Evolutionary conservation across 2,888 invertebrate genomes (phyloP), one percentile per base, ranked within the genome.

Genomic region (Leptinotarsa juncta): DNA sequence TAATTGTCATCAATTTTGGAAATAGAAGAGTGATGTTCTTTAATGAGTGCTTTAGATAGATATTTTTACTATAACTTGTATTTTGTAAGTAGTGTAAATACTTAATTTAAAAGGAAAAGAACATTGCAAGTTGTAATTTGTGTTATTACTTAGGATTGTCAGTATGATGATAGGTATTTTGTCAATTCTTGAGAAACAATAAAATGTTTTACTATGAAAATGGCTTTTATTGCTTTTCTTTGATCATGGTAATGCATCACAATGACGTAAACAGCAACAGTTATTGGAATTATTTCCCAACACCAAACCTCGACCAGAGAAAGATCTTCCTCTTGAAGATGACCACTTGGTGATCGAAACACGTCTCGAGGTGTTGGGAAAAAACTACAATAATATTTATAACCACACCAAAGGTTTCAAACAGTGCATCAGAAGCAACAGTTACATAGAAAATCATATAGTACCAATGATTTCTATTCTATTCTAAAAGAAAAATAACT

Each of bases 41-140:
- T 68, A 62, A 65, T 53, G 65, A 57, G 48, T 20, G 71, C 57
- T 76, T 75, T 78, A 78, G 71, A 75, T 78, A 77, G 72, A 77
- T 71, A 65, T 68, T 57, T 50, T 57, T 75, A 70, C 74, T 74
- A 66, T 78, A 75, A 10, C 42, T 10, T 42, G 10, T 65, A 60
- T 71, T 77, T 65, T 80, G 79, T 80, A 81, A 80, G 79, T 82
- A 81, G 79, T 81, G 80, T 81, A 81, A 73, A 80, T 81, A 80
- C 70, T 70, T 77, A 72, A 65, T 55, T 75, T 69, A 60, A 72
- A 68, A 67, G 65, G 48, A 66, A 66, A 62, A 72, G 67, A 71
- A 60, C 62, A 74, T 57, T 67, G 71, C 81, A 77, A 80, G 79
- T 81, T 80, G 72, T 76, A 77, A 75, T 78, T 77, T 79, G 77